A percentile compares a stretch with the other conserved stretches of the same genome.
These are phyloP conservation scores for Chiroxiphia lanceolata DNA, from an alignment of 2,797 vertebrate genomes.

Conservation along the genomic window DNA sequence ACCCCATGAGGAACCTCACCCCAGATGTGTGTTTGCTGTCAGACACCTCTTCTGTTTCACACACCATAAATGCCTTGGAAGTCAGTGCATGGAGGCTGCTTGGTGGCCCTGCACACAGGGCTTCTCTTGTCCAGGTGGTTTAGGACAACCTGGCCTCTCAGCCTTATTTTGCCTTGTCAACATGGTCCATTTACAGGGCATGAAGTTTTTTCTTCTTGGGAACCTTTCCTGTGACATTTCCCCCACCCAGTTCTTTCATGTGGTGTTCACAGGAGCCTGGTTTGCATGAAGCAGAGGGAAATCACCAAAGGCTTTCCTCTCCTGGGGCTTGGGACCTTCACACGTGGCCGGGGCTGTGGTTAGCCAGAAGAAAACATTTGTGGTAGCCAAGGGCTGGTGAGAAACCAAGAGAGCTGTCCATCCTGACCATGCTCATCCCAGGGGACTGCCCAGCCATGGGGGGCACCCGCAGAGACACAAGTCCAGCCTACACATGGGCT, in stretches of 20 bases:
- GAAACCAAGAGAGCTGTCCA: background rate
- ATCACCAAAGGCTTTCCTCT: background rate
- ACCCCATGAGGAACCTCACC: background rate
- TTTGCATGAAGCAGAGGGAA: background rate
- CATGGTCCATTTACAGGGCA: background rate
- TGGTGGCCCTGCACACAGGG: background rate
- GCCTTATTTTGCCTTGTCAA: background rate
- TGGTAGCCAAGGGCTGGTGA: background rate
- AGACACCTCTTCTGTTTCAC: background rate
- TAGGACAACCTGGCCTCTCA: background rate
- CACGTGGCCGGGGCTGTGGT: accelerated
- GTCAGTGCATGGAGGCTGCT: accelerated
- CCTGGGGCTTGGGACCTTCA: background rate
- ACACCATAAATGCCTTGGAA: background rate
- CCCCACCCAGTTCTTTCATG: background rate
- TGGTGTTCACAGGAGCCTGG: background rate
- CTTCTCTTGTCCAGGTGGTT: accelerated
- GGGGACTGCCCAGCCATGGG: accelerated
- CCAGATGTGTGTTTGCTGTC: background rate
- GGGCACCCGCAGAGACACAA: accelerated
- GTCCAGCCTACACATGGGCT: background rate
- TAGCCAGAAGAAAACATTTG: conserved; percentile 28
- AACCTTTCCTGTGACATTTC: background rate
- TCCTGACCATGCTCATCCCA: background rate
- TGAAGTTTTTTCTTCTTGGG: background rate